Evolutionary conservation across 2,888 invertebrate species (phyloP).

Genomic region (Tetheella fluctuosa): DNA sequence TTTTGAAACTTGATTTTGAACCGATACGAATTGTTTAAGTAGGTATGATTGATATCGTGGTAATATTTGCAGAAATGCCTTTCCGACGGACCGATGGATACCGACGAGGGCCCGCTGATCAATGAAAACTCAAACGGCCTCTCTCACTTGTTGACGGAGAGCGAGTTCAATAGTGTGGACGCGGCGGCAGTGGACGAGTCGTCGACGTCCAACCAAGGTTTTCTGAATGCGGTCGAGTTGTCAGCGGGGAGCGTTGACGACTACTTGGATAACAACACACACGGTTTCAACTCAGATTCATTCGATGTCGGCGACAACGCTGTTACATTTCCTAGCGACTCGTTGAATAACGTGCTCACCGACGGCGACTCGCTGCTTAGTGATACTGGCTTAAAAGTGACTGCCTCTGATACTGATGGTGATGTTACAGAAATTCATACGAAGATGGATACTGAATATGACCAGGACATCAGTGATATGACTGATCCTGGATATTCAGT

Average conservation of each 20-base stretch:
- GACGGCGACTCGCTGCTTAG: conserved; percentile 73
- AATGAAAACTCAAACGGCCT: conserved; percentile 78
- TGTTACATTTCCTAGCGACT: conserved; percentile 72
- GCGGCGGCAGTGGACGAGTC: conserved; percentile 73
- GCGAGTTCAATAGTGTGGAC: conserved; percentile 77
- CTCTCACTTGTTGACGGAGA: conserved; percentile 75
- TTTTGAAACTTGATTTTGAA: conserved; percentile 16
- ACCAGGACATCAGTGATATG: conserved; percentile 40
- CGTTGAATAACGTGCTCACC: conserved; percentile 66
- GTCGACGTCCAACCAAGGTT: conserved; percentile 76
- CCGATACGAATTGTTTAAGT: conserved; percentile 4
- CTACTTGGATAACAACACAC: conserved; percentile 72
- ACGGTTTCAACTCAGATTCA: conserved; percentile 64
- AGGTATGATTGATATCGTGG: background rate
- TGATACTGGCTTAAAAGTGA: conserved; percentile 55
- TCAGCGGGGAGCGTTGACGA: conserved; percentile 78
- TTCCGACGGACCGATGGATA: conserved; percentile 73
- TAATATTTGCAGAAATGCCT: conserved; percentile 66
- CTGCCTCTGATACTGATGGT: conserved; percentile 62
- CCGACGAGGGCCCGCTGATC: conserved; percentile 75
- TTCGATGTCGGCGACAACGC: conserved; percentile 80
- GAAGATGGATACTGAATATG: conserved; percentile 44
- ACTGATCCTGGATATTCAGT: conserved; percentile 34
- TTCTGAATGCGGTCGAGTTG: conserved; percentile 76
- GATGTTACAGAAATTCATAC: conserved; percentile 59